These are phyloP conservation scores for Pachyseris speciosa DNA, from an alignment of 64 coral and sea anemone genomes.

Conservation along the genomic window DNA sequence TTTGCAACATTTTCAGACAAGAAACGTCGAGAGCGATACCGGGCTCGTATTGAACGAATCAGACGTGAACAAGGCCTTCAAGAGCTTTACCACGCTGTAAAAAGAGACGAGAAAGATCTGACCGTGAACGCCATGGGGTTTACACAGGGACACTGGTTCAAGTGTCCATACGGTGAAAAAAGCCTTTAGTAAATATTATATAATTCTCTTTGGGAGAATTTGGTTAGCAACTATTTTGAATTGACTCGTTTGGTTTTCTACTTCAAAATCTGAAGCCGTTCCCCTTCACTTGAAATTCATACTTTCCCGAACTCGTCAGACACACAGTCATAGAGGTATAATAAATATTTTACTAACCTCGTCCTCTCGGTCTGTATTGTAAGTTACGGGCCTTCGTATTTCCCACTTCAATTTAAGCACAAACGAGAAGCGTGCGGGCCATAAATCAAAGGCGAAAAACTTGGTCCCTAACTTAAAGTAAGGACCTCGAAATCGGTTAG, in stretches of 20 bases:
- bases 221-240: no score
- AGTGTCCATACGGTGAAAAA: slow-evolving; percentile 53
- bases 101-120: slow-evolving; percentile 29
- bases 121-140: slow-evolving; percentile 47
- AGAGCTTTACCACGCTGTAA: not conserved
- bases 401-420: no score
- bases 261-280: no score
- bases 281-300: no score
- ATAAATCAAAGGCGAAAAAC: no score
- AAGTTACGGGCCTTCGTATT: not conserved
- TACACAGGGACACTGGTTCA: slow-evolving; percentile 61
- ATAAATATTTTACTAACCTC: not conserved
- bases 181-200: no score
- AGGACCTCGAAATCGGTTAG: no score
- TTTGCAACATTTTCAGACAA: not conserved
- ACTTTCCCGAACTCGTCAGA: no score
- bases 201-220: no score
- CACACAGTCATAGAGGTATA: not conserved
- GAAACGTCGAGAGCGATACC: not conserved
- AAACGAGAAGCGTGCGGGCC: no score
- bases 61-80: not conserved
- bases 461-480: no score
- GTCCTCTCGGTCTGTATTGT: not conserved
- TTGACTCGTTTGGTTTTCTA: no score
- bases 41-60: slow-evolving; percentile 12